Conservation (phyloP, 2,888 invertebrate species). For the Xylota sylvarum region DNA sequence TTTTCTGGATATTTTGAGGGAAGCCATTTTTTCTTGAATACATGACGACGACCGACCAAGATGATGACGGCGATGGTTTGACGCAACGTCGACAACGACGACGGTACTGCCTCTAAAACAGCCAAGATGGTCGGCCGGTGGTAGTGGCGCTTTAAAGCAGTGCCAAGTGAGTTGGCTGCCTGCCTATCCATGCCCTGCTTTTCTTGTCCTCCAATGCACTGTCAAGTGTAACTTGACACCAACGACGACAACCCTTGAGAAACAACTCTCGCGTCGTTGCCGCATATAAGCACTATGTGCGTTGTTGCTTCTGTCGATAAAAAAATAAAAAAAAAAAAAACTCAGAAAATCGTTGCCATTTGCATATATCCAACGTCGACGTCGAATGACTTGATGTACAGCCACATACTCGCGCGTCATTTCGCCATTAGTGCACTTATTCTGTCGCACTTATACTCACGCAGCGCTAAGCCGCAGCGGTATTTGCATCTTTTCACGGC, state of each 20-base stretch:
- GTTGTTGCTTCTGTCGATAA: conserved; percentile 40
- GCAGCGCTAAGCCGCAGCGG: conserved; percentile 17
- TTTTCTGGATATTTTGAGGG: conserved; percentile 61
- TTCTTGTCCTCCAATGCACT: conserved; percentile 69
- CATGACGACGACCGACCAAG: conserved; percentile 18
- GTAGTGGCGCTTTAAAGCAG: conserved; percentile 69
- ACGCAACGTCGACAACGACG: conserved; percentile 32
- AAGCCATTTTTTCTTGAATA: conserved; percentile 71
- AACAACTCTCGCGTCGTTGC: conserved; percentile 56
- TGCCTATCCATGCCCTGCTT: conserved; percentile 33
- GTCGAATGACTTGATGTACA: conserved; percentile 28
- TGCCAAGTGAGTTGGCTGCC: conserved; percentile 45
- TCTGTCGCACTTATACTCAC: conserved; percentile 58
- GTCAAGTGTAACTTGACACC: conserved; percentile 77
- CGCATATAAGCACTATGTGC: conserved; percentile 32
- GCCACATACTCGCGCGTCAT: conserved; percentile 48
- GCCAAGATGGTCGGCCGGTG: conserved; percentile 67
- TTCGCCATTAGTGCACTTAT: conserved; percentile 71
- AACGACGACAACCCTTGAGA: conserved; percentile 73
- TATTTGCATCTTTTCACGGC: conserved; percentile 29
- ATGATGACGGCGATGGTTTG: conserved; percentile 37
- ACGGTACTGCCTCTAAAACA: conserved; percentile 56
- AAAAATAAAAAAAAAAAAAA: conserved; percentile 12
- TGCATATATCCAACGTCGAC: conserved; percentile 56
- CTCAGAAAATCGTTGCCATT: conserved; percentile 67